Evolutionary conservation across 2,113 vertebrate genomes (phyloP), one percentile per base, ranked within the genome.

Genomic region (Labrus mixtus): DNA sequence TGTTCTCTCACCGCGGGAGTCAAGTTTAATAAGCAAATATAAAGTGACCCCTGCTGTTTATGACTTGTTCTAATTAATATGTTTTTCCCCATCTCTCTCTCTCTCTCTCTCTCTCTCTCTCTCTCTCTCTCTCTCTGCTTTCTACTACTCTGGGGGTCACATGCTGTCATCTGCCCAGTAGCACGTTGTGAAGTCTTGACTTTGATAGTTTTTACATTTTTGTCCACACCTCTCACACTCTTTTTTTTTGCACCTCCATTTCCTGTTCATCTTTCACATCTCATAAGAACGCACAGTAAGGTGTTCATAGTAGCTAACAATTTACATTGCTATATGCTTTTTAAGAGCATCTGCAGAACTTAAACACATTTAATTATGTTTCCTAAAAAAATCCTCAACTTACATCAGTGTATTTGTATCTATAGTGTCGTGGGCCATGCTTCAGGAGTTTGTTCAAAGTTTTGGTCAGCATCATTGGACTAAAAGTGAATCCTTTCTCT

Each of bases 91-190:
- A 9, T 12, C n/a, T 73, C 55, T 66, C 59, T 50, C 17, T 51
- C 53, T 53, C 62, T 23, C 60, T 48, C 43, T 33, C n/a, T n/a
- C n/a, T n/a, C n/a, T n/a, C 53, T 9, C 60, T 59, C 68, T 23
- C 67, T 12, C n/a, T 73, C 55, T 66, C 59, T 50, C 53, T 9
- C 60, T 59, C 68, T 23, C 67, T 53, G 60, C 73, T 72, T 83
- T 74, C 76, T 62, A 54, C 68, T 80, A 69, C 50, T 22, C 66
- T 61, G 57, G 73, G 61, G 61, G 72, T 64, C 48, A 15, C 65
- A 82, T 83, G 84, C 55, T 84, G 81, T 77, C 74, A 82, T 90
- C 61, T 83, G 72, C 80, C 84, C 82, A 68, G 84, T 87, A 87
- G 84, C 84, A 23, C 85, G 73, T 86, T 71, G 60, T 59, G 65